Evolutionary conservation across 2,888 invertebrate genomes (phyloP).

Genomic region (Philopedon plagiatum): DNA sequence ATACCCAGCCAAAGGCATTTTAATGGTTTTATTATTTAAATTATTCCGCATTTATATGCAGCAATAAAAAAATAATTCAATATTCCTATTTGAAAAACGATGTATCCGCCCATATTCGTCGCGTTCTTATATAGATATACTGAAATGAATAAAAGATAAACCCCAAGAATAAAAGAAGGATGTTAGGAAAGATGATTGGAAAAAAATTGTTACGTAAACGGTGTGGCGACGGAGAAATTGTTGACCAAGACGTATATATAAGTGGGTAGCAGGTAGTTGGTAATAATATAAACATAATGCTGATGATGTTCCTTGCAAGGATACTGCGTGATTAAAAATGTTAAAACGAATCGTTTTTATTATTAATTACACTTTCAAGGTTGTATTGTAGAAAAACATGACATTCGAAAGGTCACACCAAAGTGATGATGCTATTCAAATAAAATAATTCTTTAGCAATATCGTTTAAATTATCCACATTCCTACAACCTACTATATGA

Average conservation of each 20-base stretch:
- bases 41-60: not conserved
- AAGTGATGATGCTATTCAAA: too few relatives aligned
- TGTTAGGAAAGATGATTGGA: not conserved
- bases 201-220: slow-evolving; percentile 13
- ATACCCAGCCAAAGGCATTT: slow-evolving; percentile 3
- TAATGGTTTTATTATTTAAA: slow-evolving; percentile 18
- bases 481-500: too few relatives aligned
- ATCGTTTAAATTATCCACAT: too few relatives aligned
- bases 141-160: slow-evolving; percentile 22
- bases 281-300: not conserved
- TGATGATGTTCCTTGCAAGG: too few relatives aligned
- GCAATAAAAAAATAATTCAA: slow-evolving; percentile 5
- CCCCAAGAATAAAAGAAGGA: slow-evolving; percentile 15
- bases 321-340: too few relatives aligned
- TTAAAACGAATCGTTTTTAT: too few relatives aligned
- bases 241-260: not conserved
- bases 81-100: slow-evolving; percentile 5
- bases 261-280: not conserved
- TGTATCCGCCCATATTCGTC: slow-evolving; percentile 4
- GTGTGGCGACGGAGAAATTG: not conserved
- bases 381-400: too few relatives aligned
- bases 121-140: not conserved
- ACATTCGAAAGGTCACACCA: too few relatives aligned
- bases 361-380: too few relatives aligned
- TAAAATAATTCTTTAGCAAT: too few relatives aligned